These are phyloP conservation scores for Catonia carolina DNA, from an alignment of 2,888 invertebrate species.

Conservation along the genomic window DNA sequence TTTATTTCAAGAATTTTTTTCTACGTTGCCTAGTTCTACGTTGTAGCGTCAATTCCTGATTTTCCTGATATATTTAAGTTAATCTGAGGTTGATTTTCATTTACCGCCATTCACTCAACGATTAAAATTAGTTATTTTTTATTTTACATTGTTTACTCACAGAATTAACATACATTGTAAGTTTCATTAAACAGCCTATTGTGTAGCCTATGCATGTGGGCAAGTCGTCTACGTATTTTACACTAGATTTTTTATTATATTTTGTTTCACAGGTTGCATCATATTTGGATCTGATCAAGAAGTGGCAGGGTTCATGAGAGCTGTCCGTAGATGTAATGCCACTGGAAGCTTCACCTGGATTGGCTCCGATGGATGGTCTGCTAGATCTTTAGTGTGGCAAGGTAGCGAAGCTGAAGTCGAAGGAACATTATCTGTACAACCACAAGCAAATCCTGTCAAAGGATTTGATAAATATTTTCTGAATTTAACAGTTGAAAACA, in stretches of 20 bases:
- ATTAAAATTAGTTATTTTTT: no score
- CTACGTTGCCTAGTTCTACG: no score
- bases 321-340: constrained; percentile 78
- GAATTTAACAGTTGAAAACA: constrained; percentile 73
- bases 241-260: background rate
- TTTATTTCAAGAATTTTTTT: no score
- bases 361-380: constrained; percentile 95
- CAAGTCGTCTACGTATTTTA: no score
- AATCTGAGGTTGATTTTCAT: no score
- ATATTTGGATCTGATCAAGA: constrained; percentile 96
- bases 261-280: constrained; percentile 65
- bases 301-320: constrained; percentile 91
- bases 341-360: constrained; percentile 92
- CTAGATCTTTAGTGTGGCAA: constrained; percentile 39
- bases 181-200: no score
- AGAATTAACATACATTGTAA: no score
- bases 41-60: no score
- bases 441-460: constrained; percentile 80
- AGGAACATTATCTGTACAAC: constrained; percentile 90
- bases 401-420: constrained; percentile 86
- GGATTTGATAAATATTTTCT: constrained; percentile 87
- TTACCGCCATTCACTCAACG: no score
- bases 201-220: no score
- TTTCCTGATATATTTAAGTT: no score
- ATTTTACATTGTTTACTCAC: no score